A percentile compares a stretch with the other conserved stretches of the same genome.
phyloP scores from a whole-genome alignment of 92 coral and sea anemone genomes.

The Parazoanthus swiftii region DNA sequence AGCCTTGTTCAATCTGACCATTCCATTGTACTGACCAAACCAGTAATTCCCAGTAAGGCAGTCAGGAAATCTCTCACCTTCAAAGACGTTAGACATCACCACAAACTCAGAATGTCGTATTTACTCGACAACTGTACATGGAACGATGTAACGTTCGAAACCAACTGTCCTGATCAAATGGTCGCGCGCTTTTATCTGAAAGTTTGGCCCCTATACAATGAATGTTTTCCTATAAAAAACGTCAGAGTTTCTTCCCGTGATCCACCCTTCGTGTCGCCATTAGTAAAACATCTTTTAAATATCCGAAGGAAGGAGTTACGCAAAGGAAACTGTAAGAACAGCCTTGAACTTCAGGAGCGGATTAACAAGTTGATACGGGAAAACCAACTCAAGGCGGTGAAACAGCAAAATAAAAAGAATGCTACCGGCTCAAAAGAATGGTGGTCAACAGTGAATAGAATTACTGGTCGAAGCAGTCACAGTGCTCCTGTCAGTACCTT shows the following conservation, averaged over 20 bases:
- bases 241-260: slow-evolving; percentile 11
- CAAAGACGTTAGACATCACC: slow-evolving; percentile 57
- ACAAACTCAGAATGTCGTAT: slow-evolving; percentile 18
- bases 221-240: slow-evolving; percentile 2
- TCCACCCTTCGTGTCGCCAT: slow-evolving; percentile 34
- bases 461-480: too few relatives aligned
- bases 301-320: too few relatives aligned
- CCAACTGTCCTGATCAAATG: slow-evolving; percentile 7
- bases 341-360: too few relatives aligned
- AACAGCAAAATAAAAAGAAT: too few relatives aligned
- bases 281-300: too few relatives aligned
- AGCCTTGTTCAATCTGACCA: slow-evolving; percentile 60
- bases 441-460: too few relatives aligned
- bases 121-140: slow-evolving; percentile 38
- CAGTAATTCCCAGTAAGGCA: slow-evolving; percentile 40
- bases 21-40: slow-evolving; percentile 39
- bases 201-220: background rate
- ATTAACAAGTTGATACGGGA: too few relatives aligned
- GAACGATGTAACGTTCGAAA: background rate
- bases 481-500: too few relatives aligned
- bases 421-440: too few relatives aligned
- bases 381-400: too few relatives aligned
- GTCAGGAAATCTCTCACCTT: slow-evolving; percentile 39
- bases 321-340: too few relatives aligned
- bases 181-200: slow-evolving; percentile 7